phyloP scores from a whole-genome alignment of 2,888 invertebrate species.

The Polyploca ridens region DNA sequence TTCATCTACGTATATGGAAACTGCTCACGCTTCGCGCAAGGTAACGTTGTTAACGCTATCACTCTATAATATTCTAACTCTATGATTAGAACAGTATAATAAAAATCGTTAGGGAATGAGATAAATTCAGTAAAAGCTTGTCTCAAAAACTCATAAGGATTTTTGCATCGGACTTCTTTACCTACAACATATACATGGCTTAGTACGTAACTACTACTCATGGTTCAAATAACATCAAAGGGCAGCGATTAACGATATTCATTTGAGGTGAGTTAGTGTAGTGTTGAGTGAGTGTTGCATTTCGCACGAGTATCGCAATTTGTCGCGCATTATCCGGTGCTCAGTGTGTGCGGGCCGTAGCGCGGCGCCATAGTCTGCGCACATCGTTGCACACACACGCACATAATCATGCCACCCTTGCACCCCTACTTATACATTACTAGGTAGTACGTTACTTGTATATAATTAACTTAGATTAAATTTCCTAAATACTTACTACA shows the following conservation, averaged over 20 bases:
- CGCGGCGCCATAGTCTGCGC: constrained; percentile 43
- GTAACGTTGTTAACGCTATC: no score
- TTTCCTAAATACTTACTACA: no score
- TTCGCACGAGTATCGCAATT: constrained; percentile 73
- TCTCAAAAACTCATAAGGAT: no score
- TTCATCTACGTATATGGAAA: no score
- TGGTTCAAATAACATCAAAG: constrained; percentile 31
- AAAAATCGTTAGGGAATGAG: no score
- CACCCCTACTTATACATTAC: not conserved
- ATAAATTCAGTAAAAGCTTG: no score
- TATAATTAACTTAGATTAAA: not conserved
- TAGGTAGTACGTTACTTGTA: not conserved
- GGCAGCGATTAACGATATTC: constrained; percentile 46
- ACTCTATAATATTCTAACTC: no score
- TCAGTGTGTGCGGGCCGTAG: constrained; percentile 33
- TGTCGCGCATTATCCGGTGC: constrained; percentile 63
- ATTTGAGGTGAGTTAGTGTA: constrained; percentile 39
- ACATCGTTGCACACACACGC: constrained; percentile 53
- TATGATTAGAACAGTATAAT: no score
- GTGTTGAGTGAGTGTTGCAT: constrained; percentile 54
- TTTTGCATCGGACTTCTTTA: not conserved
- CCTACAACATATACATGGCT: not conserved
- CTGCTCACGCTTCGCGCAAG: no score
- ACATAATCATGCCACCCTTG: constrained; percentile 26
- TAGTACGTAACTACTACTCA: not conserved